These are phyloP conservation scores for Hassar affinis DNA, from an alignment of 2,113 vertebrate genomes.

Conservation along the genomic window DNA sequence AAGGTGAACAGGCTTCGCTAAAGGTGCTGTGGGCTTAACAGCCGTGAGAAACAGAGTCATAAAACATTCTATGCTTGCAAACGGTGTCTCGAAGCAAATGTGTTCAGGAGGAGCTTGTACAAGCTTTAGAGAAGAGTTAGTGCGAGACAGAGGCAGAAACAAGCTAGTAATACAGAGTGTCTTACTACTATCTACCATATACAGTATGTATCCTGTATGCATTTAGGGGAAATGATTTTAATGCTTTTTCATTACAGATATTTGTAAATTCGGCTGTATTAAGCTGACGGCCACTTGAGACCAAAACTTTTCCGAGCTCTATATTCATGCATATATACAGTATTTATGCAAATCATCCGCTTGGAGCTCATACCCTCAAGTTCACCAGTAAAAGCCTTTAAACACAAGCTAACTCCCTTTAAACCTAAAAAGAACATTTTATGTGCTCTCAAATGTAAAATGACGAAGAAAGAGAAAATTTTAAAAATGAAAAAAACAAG, in stretches of 20 bases:
- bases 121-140: constrained; percentile 15
- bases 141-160: background rate
- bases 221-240: background rate
- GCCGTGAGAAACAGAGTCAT: constrained; percentile 34
- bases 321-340: too few relatives aligned
- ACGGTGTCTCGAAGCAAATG: constrained; percentile 22
- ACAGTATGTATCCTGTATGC: background rate
- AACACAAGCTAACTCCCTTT: background rate
- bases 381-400: background rate
- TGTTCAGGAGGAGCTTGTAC: background rate
- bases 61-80: constrained; percentile 29
- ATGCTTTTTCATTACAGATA: background rate
- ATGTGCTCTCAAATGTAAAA: background rate
- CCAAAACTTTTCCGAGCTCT: background rate
- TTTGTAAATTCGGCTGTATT: background rate
- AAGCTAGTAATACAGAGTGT: background rate
- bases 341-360: background rate
- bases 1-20: constrained; percentile 29
- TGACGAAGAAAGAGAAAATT: background rate
- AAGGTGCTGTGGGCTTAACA: constrained; percentile 39
- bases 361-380: background rate
- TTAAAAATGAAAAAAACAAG: background rate
- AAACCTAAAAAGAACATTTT: background rate
- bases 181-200: too few relatives aligned
- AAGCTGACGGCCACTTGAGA: background rate